phyloP scores from a whole-genome alignment of 1,140 invertebrate species.

The Dendroctonus valens region DNA sequence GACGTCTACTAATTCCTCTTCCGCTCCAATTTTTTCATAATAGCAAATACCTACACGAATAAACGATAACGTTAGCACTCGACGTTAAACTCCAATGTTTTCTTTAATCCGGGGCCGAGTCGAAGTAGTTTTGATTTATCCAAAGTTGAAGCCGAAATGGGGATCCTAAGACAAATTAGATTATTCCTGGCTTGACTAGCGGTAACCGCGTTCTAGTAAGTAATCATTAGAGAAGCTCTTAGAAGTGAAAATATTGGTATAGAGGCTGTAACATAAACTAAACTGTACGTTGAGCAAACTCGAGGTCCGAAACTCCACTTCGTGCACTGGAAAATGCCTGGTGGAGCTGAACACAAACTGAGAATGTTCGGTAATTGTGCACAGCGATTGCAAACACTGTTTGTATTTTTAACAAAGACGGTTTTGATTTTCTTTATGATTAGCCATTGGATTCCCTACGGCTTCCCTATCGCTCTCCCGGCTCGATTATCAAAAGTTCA shows the following conservation, averaged over 20 bases:
- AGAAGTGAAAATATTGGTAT: slow-evolving; percentile 31
- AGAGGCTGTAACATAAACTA: slow-evolving; percentile 30
- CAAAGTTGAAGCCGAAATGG: slow-evolving; percentile 18
- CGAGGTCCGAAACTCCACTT: slow-evolving; percentile 24
- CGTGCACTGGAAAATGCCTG: slow-evolving; percentile 5
- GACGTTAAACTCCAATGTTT: slow-evolving; percentile 9
- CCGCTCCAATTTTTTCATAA: no score
- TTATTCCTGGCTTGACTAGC: slow-evolving; percentile 19
- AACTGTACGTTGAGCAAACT: slow-evolving; percentile 29
- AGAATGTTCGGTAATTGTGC: no score
- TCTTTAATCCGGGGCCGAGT: slow-evolving; percentile 11
- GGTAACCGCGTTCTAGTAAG: slow-evolving; percentile 10
- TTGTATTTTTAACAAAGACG: no score
- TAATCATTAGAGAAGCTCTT: slow-evolving; percentile 32
- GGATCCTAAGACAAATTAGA: slow-evolving; percentile 25
- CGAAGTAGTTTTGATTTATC: slow-evolving; percentile 18
- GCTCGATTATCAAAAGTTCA: no score
- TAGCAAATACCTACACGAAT: no score
- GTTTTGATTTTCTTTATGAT: no score
- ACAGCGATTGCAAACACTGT: no score
- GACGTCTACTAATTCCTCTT: no score
- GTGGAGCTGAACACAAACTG: neutral
- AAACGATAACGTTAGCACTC: neutral
- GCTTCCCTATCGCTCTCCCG: no score
- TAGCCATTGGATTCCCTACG: no score